Evolutionary conservation across 1,140 invertebrate species (phyloP), one percentile per base, ranked within the genome.

Genomic region (Drosophila lacertosa): DNA sequence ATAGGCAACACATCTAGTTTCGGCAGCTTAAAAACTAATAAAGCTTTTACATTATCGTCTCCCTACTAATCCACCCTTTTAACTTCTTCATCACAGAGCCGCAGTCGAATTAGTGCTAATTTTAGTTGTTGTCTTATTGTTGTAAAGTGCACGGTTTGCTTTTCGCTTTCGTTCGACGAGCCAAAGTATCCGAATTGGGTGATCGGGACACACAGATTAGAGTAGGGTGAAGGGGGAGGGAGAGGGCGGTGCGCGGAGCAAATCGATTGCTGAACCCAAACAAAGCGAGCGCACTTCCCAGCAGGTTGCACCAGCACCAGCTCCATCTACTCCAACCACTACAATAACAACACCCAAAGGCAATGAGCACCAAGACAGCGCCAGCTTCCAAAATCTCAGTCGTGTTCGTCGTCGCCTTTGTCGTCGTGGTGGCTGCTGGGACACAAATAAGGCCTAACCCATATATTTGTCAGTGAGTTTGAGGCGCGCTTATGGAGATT

Each of bases 391-490:
- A 42, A 42, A 58, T 51, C 24, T 32, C 15, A 64, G 44, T 26
- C 44, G 32, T 51, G 18, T 10, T 44, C 20, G 42, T 24, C 20
- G 29, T 51, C 16, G 45, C 6, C 15, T 26, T 10, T 24, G 48
- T n/a, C 22, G 39, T 2, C 13, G 11, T 45, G 47, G 20, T 24
- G 39, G 50, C 40, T 47, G 39, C 69, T 37, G 47, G 32, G 44
- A 59, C 51, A 77, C 73, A 80, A 86, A 80, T 77, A 74, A 72
- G 70, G 86, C 86, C 86, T 90, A 88, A 90, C 86, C 86, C 86
- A 90, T 89, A 90, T 90, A 89, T 90, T 90, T 88, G 88, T 86
- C 86, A 78, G 64, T 75, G 69, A 64, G 70, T 65, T 55, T 58
- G 63, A 54, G 60, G 62, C 45, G 57, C 45, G 76, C 81, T 86